Evolutionary conservation across 1,140 invertebrate species (phyloP), one percentile per base, ranked within the genome.

Genomic region (Drosophila subobscura): DNA sequence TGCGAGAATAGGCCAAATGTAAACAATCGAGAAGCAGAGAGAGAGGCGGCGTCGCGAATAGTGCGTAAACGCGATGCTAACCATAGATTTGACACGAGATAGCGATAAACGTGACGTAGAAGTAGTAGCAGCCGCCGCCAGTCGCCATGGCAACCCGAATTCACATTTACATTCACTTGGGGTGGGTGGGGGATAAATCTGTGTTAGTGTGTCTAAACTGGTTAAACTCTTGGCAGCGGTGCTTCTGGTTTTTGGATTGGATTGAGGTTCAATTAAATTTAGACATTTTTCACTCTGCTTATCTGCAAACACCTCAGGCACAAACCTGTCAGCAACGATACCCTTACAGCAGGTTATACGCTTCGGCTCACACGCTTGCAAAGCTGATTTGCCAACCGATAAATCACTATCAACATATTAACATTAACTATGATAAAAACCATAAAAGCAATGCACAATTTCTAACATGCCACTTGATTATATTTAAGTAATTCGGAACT

Each of bases 1-100:
- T 16, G 22, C 29, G 29, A 33, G 29, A 33, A 33, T 25, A 22
- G 29, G 52, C 59, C 61, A 79, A 84, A 85, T 60, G 81, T 84
- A 84, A 84, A 84, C 80, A 84, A 84, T 65, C 57, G 56, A 65
- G 6, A 1, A 7, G 7, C 27, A 29, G 33, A 77, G 61, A 73
- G 59, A 79, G 81, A 68, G 72, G 64, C 80, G 67, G 67, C n/a
- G 75, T 68, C 23, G 74, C 79, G 37, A 61, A 66, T 52, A 72
- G 45, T 83, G 78, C 68, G 80, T 75, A 73, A 63, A 54, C 54
- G 42, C 60, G 20, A 37, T 55, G 72, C 66, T 59, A 61, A 37
- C 20, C 23, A 33, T 33, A 16, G 50, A 25, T 40, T 27, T 20
- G 51, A 14, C 10, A 3, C n/a, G 22, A 27, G 23, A 25, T 12